Evolutionary conservation across 2,797 vertebrate species (phyloP).

Genomic region (Myripristis jacobus): DNA sequence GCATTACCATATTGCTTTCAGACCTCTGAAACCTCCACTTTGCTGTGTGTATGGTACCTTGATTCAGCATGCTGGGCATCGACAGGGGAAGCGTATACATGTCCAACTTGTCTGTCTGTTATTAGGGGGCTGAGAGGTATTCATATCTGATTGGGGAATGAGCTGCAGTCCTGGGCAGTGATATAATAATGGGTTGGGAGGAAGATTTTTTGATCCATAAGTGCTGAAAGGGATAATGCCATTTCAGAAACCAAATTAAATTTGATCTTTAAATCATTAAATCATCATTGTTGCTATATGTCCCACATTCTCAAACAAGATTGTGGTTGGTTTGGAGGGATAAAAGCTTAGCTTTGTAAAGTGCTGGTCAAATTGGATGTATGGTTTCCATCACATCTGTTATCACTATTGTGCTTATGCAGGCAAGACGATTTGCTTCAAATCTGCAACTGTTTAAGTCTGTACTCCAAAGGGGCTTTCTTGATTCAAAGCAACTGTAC

Average conservation of each 20-base stretch:
- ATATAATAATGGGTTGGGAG: slow-evolving; percentile 13
- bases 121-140: slow-evolving; percentile 18
- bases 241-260: slow-evolving; percentile 36
- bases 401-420: slow-evolving; percentile 41
- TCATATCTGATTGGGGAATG: slow-evolving; percentile 31
- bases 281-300: slow-evolving; percentile 25
- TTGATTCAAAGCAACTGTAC: slow-evolving; percentile 67
- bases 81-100: not conserved
- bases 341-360: slow-evolving; percentile 53
- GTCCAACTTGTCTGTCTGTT: slow-evolving; percentile 25
- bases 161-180: slow-evolving; percentile 69
- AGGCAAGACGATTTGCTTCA: slow-evolving; percentile 48
- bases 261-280: slow-evolving; percentile 14
- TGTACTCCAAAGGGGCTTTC: slow-evolving; percentile 37
- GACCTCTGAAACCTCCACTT: slow-evolving; percentile 13
- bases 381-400: slow-evolving; percentile 31
- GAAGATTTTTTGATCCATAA: slow-evolving; percentile 32
- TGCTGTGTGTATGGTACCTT: slow-evolving; percentile 1
- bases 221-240: slow-evolving; percentile 28
- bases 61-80: slow-evolving; percentile 22
- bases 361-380: slow-evolving; percentile 48
- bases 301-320: slow-evolving; percentile 29
- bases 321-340: slow-evolving; percentile 34
- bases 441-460: slow-evolving; percentile 50
- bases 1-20: slow-evolving; percentile 17